A percentile compares a stretch with the other conserved stretches of the same genome.
phyloP scores from a whole-genome alignment of 2,888 invertebrate species.

The Drosophila sordidula region DNA sequence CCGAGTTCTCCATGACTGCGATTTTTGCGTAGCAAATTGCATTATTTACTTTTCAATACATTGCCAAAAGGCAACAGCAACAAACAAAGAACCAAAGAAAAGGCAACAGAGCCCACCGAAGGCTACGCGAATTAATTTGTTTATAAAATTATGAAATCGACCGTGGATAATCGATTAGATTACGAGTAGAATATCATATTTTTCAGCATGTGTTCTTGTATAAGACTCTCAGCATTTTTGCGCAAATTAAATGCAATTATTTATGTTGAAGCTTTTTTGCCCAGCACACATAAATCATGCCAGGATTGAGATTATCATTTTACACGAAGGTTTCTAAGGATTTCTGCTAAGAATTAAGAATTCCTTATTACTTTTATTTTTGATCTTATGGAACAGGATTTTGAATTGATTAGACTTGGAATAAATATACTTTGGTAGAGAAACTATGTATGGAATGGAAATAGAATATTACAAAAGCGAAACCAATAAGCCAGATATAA shows the following conservation, averaged over 20 bases:
- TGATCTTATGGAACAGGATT: no score
- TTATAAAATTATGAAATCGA: slow-evolving; percentile 73
- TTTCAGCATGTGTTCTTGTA: slow-evolving; percentile 18
- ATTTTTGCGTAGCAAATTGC: slow-evolving; percentile 67
- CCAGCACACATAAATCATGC: slow-evolving; percentile 8
- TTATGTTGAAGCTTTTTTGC: slow-evolving; percentile 24
- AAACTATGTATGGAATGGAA: not conserved
- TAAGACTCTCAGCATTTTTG: slow-evolving; percentile 9
- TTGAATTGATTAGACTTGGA: not conserved
- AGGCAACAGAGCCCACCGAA: slow-evolving; percentile 14
- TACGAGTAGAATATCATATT: slow-evolving; percentile 34
- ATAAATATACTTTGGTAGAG: not conserved
- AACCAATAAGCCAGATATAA: not conserved
- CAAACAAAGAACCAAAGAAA: slow-evolving; percentile 1
- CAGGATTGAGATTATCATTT: no score
- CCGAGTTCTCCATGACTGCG: slow-evolving; percentile 2
- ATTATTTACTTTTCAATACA: slow-evolving; percentile 70
- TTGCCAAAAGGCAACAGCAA: slow-evolving; percentile 38
- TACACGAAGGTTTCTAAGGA: no score
- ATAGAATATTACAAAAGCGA: not conserved
- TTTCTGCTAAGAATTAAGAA: no score
- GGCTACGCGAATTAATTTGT: slow-evolving; percentile 54
- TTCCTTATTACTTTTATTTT: no score
- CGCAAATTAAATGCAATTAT: slow-evolving; percentile 58
- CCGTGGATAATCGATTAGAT: slow-evolving; percentile 62